Evolutionary conservation across 2,113 vertebrate genomes (phyloP).

Genomic region (Myiopsitta monachus): DNA sequence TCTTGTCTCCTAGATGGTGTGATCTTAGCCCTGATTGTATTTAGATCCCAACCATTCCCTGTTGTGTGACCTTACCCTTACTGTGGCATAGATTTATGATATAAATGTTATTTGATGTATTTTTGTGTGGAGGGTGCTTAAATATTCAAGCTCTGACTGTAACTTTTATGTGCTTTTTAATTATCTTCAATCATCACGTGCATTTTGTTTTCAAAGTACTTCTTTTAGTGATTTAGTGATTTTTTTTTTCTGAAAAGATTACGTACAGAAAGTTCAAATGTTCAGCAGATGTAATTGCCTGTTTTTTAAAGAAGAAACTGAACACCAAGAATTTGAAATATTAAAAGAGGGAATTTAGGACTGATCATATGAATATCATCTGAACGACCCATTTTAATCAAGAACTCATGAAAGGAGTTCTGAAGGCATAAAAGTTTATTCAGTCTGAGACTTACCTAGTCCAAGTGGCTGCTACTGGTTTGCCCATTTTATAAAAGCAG

Average conservation of each 20-base stretch:
- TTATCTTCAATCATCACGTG: background rate
- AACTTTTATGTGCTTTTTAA: background rate
- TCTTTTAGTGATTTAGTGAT: background rate
- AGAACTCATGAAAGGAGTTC: background rate
- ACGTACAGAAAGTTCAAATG: background rate
- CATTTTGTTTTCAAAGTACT: background rate
- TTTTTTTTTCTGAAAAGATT: background rate
- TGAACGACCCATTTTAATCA: background rate
- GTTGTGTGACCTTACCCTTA: background rate
- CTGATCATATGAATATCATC: background rate
- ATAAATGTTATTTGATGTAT: background rate
- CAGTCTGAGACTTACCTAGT: background rate
- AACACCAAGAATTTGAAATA: background rate
- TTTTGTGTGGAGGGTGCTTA: background rate
- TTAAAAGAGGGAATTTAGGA: background rate
- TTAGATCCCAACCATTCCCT: background rate
- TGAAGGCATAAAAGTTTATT: background rate
- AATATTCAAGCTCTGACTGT: background rate
- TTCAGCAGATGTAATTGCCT: background rate
- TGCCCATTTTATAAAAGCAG: background rate
- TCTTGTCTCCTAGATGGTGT: background rate
- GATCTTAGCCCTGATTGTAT: background rate
- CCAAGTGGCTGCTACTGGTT: background rate
- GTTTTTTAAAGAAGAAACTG: background rate
- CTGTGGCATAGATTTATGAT: accelerated